A percentile compares a stretch with the other conserved stretches of the same genome.
Evolutionary conservation across 2,888 invertebrate genomes (phyloP).

Genomic region (Rambutsinella grinnellia): DNA sequence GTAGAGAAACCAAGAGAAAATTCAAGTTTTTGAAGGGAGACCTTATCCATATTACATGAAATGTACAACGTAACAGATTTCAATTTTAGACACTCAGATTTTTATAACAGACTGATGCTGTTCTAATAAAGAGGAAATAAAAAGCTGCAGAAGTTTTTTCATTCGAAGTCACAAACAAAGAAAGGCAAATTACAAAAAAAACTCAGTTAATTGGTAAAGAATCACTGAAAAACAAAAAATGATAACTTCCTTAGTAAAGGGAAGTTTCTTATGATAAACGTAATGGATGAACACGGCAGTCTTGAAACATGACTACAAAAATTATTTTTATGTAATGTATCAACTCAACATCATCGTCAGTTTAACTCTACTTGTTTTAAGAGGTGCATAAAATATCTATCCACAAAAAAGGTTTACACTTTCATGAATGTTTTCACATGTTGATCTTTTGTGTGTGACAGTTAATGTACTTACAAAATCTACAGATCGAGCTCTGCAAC

Average conservation of each 20-base stretch:
- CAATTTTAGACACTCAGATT: no score
- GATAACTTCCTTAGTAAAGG: constrained; percentile 13
- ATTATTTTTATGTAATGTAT: constrained; percentile 36
- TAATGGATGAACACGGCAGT: constrained; percentile 59
- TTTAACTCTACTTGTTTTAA: constrained; percentile 24
- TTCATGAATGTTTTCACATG: constrained; percentile 16
- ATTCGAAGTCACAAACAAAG: no score
- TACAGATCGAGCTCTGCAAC: constrained; percentile 45
- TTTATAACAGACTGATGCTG: no score
- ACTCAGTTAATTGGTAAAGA: no score
- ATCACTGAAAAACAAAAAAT: no score
- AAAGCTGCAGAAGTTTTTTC: no score
- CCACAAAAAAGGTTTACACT: constrained; percentile 10
- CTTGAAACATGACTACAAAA: constrained; percentile 59
- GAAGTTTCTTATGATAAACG: constrained; percentile 41
- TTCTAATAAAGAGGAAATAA: no score
- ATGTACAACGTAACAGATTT: no score
- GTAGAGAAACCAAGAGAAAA: no score
- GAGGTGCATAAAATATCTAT: constrained; percentile 24
- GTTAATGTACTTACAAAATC: constrained; percentile 47
- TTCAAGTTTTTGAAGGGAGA: no score
- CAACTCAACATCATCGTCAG: constrained; percentile 44
- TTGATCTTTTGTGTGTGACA: constrained; percentile 5
- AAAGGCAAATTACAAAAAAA: no score
- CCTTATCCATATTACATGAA: no score